These are phyloP conservation scores for Andrena fulva DNA, from an alignment of 2,888 invertebrate genomes.

Conservation along the genomic window DNA sequence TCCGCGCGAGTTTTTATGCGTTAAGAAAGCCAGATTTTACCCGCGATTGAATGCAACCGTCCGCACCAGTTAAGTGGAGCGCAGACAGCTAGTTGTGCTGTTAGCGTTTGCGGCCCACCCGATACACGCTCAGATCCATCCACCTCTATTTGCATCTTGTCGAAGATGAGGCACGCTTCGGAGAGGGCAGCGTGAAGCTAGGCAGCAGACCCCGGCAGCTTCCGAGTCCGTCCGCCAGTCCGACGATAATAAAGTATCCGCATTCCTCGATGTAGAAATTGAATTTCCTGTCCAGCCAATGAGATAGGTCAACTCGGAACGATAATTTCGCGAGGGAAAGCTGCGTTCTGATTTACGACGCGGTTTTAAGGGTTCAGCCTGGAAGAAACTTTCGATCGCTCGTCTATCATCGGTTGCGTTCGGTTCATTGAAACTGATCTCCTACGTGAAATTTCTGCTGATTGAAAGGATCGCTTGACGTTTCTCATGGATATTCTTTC, in stretches of 20 bases:
- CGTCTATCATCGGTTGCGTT: neutral
- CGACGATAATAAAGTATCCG: conserved; percentile 52
- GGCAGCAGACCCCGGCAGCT: conserved; percentile 38
- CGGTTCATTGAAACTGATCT: conserved; percentile 5
- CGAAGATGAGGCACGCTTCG: conserved; percentile 74
- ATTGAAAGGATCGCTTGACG: neutral
- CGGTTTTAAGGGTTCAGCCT: neutral
- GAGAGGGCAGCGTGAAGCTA: conserved; percentile 71
- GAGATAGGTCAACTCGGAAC: conserved; percentile 27
- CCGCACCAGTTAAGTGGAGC: conserved; percentile 58
- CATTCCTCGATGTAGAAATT: conserved; percentile 42
- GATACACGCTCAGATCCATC: neutral
- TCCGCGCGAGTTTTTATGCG: conserved; percentile 48
- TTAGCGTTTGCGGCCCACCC: neutral
- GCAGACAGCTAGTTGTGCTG: conserved; percentile 17
- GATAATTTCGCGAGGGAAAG: conserved; percentile 41
- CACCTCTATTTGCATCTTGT: conserved; percentile 73
- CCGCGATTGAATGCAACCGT: conserved; percentile 67
- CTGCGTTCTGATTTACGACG: conserved; percentile 23
- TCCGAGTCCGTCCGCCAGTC: conserved; percentile 10
- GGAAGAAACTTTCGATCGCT: conserved; percentile 15
- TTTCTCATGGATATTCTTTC: neutral
- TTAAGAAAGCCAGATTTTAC: conserved; percentile 63
- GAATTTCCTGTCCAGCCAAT: conserved; percentile 41
- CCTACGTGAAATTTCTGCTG: too few relatives aligned